Conservation (phyloP, 2,888 invertebrate species). For the Ganaspis brasiliensis region DNA sequence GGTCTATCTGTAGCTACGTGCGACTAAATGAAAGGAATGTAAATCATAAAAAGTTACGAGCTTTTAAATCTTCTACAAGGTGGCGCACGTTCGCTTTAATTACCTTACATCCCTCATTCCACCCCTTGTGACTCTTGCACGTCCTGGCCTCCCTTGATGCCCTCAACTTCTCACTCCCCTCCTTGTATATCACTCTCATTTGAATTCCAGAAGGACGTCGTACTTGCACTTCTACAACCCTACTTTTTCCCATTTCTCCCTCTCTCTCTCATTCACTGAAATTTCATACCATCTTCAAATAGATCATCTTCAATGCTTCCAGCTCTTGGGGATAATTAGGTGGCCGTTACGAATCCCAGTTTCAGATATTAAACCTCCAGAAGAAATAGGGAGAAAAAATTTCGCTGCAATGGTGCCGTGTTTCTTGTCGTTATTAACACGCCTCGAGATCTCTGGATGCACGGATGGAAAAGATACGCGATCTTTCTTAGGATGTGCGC, state of each 20-base stretch:
- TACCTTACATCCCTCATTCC: constrained; percentile 79
- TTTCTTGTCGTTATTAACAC: constrained; percentile 67
- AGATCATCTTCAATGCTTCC: constrained; percentile 77
- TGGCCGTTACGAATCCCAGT: constrained; percentile 65
- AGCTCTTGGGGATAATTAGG: constrained; percentile 77
- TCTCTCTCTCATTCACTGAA: constrained; percentile 64
- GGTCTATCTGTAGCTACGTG: constrained; percentile 70
- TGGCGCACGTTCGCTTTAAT: constrained; percentile 80
- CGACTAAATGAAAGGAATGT: constrained; percentile 80
- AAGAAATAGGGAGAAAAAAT: constrained; percentile 42
- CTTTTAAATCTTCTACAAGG: constrained; percentile 81
- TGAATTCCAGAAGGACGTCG: constrained; percentile 62
- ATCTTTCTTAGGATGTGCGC: constrained; percentile 59
- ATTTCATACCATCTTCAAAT: constrained; percentile 72
- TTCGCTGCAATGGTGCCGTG: constrained; percentile 54
- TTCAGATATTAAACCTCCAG: constrained; percentile 9
- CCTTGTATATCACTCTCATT: constrained; percentile 58
- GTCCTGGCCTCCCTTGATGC: constrained; percentile 21
- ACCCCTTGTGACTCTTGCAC: constrained; percentile 58
- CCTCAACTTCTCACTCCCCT: constrained; percentile 46
- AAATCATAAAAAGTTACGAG: constrained; percentile 81
- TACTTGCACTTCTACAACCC: constrained; percentile 55
- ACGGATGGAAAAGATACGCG: constrained; percentile 62
- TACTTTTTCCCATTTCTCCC: constrained; percentile 23
- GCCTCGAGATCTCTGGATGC: constrained; percentile 11